These are phyloP conservation scores for Vesta saturnalis DNA, from an alignment of 2,888 invertebrate genomes.

Conservation along the genomic window DNA sequence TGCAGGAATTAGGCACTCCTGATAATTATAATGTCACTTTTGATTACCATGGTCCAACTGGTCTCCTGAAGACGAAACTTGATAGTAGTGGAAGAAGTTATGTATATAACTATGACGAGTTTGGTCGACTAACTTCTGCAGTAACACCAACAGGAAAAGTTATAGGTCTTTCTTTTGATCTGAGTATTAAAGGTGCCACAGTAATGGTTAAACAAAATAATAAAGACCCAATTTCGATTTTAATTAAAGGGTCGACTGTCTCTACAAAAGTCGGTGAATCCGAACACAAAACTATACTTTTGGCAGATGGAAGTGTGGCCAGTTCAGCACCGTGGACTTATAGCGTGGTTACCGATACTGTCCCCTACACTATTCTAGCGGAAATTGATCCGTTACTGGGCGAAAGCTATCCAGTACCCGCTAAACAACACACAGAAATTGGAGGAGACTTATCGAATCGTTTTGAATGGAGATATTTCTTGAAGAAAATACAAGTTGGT, in stretches of 20 bases:
- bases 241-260: conserved; percentile 88
- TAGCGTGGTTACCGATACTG: conserved; percentile 87
- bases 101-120: conserved; percentile 94
- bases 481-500: conserved; percentile 75
- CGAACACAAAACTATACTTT: conserved; percentile 81
- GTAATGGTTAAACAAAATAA: conserved; percentile 86
- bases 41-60: conserved; percentile 91
- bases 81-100: conserved; percentile 92
- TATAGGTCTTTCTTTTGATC: conserved; percentile 85
- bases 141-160: conserved; percentile 96
- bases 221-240: conserved; percentile 83
- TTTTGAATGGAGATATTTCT: conserved; percentile 95
- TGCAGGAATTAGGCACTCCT: conserved; percentile 90
- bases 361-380: conserved; percentile 89
- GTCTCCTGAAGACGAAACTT: conserved; percentile 86
- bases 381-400: conserved; percentile 88
- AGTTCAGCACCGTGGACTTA: conserved; percentile 89
- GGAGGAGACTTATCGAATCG: conserved; percentile 91
- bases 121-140: conserved; percentile 89
- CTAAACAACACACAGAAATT: conserved; percentile 89
- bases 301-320: conserved; percentile 85
- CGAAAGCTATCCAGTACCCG: conserved; percentile 91
- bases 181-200: conserved; percentile 91
- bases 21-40: conserved; percentile 95
- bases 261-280: conserved; percentile 84